phyloP scores from a whole-genome alignment of 2,888 invertebrate species.

The Anthoptus insignis region DNA sequence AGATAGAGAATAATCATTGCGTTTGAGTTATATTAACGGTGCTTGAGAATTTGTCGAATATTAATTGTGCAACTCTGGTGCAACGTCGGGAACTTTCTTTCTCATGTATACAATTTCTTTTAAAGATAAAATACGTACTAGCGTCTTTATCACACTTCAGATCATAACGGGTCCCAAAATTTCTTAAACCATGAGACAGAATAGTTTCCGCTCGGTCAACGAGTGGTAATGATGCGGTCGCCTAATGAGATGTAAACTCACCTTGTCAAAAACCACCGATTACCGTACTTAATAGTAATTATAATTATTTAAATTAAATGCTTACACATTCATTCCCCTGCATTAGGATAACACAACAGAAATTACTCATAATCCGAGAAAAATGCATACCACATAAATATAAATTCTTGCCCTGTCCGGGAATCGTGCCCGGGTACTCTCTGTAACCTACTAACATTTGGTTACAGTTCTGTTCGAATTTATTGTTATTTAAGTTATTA shows the following conservation, averaged over 20 bases:
- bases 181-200: conserved; percentile 77
- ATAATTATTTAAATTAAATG: too few species aligned
- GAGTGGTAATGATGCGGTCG: conserved; percentile 77
- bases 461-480: too few species aligned
- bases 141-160: conserved; percentile 65
- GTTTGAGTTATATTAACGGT: conserved; percentile 51
- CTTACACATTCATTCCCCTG: too few species aligned
- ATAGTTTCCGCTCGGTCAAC: conserved; percentile 74
- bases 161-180: conserved; percentile 56
- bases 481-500: too few species aligned
- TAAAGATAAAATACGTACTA: conserved; percentile 50
- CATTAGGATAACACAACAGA: too few species aligned
- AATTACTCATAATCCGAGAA: too few species aligned
- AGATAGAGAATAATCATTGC: conserved; percentile 46
- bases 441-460: too few species aligned
- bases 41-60: conserved; percentile 53
- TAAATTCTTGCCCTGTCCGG: too few species aligned
- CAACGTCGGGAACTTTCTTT: conserved; percentile 71
- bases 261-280: conserved; percentile 58
- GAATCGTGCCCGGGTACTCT: too few species aligned
- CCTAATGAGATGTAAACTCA: conserved; percentile 67
- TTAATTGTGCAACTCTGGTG: conserved; percentile 74
- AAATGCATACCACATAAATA: too few species aligned
- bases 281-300: too few species aligned
- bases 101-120: conserved; percentile 58